These are phyloP conservation scores for Eulemur mongoz DNA, from an alignment of 2,797 vertebrate genomes.

Conservation along the genomic window DNA sequence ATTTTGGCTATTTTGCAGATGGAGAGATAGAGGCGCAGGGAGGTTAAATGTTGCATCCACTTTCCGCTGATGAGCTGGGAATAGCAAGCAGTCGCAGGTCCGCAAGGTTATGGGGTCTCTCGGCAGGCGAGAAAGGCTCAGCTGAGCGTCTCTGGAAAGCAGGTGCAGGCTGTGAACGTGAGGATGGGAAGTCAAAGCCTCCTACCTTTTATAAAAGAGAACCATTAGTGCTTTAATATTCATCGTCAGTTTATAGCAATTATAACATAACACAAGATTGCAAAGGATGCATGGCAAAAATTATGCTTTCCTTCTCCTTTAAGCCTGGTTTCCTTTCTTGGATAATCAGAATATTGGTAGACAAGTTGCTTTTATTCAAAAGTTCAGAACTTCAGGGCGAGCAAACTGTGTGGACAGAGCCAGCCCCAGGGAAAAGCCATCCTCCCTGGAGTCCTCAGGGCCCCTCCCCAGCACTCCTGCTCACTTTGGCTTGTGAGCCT, in stretches of 20 bases:
- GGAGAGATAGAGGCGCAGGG: neutral
- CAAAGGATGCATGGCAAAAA: too few relatives aligned
- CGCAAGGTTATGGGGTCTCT: neutral
- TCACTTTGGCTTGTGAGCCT: neutral
- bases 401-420: neutral
- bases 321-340: neutral
- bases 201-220: neutral
- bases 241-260: neutral
- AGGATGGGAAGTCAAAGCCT: neutral
- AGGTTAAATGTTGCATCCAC: neutral
- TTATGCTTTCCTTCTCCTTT: neutral
- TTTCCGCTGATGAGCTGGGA: neutral
- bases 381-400: neutral
- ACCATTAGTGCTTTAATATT: neutral
- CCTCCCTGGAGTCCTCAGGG: neutral
- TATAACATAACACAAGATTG: neutral
- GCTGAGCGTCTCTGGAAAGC: neutral
- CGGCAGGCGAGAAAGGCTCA: neutral
- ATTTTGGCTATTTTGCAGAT: slow-evolving; percentile 49
- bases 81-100: neutral
- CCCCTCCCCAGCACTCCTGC: too few relatives aligned
- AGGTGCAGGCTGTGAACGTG: neutral
- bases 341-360: neutral
- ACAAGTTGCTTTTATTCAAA: neutral
- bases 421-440: fast-evolving